phyloP scores from a whole-genome alignment of 2,797 vertebrate species.

The Pangasius sanitwongsei region DNA sequence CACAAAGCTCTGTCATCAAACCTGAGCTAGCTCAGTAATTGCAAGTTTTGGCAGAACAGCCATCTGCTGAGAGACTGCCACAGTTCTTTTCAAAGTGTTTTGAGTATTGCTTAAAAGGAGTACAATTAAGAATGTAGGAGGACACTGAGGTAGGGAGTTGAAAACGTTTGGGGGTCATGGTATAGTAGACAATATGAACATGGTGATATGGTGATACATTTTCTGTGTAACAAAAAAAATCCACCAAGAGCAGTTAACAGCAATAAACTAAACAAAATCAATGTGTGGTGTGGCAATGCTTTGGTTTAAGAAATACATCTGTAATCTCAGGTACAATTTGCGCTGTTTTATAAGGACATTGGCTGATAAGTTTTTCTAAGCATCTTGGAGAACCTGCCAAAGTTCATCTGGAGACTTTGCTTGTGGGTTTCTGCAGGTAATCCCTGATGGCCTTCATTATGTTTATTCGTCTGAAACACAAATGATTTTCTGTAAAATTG shows the following conservation, averaged over 20 bases:
- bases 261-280: too few species aligned
- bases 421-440: too few species aligned
- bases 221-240: too few species aligned
- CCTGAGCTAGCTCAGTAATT: conserved; percentile 10
- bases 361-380: too few species aligned
- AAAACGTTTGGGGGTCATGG: background rate
- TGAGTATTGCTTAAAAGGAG: background rate
- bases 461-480: too few species aligned
- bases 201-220: background rate
- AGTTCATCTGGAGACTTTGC: too few species aligned
- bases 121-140: background rate
- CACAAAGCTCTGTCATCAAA: conserved; percentile 16
- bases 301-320: background rate
- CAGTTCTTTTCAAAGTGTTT: background rate
- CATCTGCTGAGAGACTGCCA: background rate
- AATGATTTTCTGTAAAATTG: too few species aligned
- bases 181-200: background rate
- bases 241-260: too few species aligned
- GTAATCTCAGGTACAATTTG: background rate
- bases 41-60: background rate
- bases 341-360: background rate
- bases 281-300: background rate
- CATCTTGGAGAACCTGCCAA: too few species aligned
- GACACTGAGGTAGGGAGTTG: background rate
- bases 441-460: too few species aligned